A percentile compares a stretch with the other conserved stretches of the same genome.
These are phyloP conservation scores for Liparis tanakae DNA, from an alignment of 2,797 vertebrate genomes.

Conservation along the genomic window DNA sequence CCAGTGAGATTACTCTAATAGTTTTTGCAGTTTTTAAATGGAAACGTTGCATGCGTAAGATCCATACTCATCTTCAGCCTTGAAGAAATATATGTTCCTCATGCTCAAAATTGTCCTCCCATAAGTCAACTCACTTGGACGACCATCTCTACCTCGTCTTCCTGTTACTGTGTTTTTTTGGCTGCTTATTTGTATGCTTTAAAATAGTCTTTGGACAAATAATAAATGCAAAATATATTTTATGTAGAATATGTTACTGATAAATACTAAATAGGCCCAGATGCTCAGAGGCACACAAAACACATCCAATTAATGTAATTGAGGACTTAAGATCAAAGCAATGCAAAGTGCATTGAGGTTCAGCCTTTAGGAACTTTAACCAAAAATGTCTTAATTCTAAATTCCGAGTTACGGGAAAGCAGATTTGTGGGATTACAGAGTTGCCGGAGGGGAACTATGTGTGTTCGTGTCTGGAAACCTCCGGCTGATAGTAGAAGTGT, in stretches of 20 bases:
- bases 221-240: not conserved
- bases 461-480: constrained; percentile 40
- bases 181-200: not conserved
- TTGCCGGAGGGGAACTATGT: constrained; percentile 39
- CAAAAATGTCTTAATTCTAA: constrained; percentile 33
- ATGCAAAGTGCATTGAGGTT: constrained; percentile 9
- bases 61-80: not conserved
- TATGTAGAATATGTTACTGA: not conserved
- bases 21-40: not conserved
- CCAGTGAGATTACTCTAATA: not conserved
- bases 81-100: not conserved
- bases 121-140: not conserved
- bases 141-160: not conserved
- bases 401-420: constrained; percentile 24
- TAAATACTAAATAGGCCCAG: not conserved
- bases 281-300: constrained; percentile 1
- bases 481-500: constrained; percentile 36
- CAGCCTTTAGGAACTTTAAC: constrained; percentile 22
- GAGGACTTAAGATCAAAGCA: constrained; percentile 36
- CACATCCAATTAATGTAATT: constrained; percentile 16
- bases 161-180: not conserved
- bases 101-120: constrained; percentile 8
- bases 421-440: constrained; percentile 58
- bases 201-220: not conserved
- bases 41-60: not conserved